Percentiles rank a stretch among this genome's conserved stretches.
phyloP scores from a whole-genome alignment of 2,888 invertebrate species.

The Agelastica alni region DNA sequence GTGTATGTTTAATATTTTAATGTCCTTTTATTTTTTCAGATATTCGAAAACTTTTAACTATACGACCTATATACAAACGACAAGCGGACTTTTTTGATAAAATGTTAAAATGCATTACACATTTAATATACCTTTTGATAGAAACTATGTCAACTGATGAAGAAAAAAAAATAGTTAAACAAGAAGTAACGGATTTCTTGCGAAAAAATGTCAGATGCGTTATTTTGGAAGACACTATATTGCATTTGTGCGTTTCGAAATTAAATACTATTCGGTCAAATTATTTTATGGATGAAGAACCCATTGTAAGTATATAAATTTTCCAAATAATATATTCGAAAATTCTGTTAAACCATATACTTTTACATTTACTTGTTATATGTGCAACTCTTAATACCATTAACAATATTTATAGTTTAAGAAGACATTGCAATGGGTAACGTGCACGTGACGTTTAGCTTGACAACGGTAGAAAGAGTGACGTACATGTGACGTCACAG shows the following conservation, averaged over 20 bases:
- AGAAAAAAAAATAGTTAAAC: slow-evolving; percentile 57
- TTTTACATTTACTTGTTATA: neutral
- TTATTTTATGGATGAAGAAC: slow-evolving; percentile 73
- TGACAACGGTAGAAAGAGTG: too few species aligned
- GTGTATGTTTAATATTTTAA: too few species aligned
- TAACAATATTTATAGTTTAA: too few species aligned
- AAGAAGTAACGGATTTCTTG: slow-evolving; percentile 63
- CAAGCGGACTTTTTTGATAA: slow-evolving; percentile 84
- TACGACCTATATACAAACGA: slow-evolving; percentile 72
- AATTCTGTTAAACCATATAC: neutral
- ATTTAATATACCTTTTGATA: slow-evolving; percentile 73
- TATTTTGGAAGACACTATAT: slow-evolving; percentile 75
- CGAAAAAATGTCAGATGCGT: slow-evolving; percentile 70
- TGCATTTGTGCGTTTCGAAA: slow-evolving; percentile 82
- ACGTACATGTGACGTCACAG: too few species aligned
- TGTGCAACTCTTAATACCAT: too few species aligned
- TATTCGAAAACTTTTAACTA: slow-evolving; percentile 59
- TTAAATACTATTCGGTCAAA: slow-evolving; percentile 78
- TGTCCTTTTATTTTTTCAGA: slow-evolving; percentile 56
- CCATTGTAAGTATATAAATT: slow-evolving; percentile 51
- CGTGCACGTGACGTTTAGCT: too few species aligned
- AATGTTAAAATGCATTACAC: slow-evolving; percentile 77
- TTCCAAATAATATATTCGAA: too few species aligned
- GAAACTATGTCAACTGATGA: slow-evolving; percentile 62
- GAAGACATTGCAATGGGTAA: too few species aligned